These are phyloP conservation scores for Rhizomys pruinosus DNA, from an alignment of 2,113 vertebrate species.

Conservation along the genomic window DNA sequence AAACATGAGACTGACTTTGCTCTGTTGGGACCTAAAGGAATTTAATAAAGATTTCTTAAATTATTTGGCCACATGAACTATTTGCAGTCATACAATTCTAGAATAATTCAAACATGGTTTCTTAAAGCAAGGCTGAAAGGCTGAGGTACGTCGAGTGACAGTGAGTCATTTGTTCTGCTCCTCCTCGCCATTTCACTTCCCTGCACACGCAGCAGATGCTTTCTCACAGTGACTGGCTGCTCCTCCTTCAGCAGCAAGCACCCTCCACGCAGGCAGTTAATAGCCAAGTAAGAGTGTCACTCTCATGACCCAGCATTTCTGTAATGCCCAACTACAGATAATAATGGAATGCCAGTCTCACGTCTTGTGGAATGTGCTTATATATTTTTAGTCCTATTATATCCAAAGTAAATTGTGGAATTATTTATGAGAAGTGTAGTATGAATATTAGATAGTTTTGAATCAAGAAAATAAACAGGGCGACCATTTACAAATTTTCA, in stretches of 20 bases:
- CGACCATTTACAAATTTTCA: not conserved
- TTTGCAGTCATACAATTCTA: not conserved
- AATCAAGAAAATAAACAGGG: slow-evolving; percentile 35
- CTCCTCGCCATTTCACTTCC: not conserved
- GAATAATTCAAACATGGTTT: slow-evolving; percentile 17
- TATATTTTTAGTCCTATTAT: slow-evolving; percentile 4
- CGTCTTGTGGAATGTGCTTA: not conserved
- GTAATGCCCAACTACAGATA: slow-evolving; percentile 4
- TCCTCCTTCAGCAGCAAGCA: not conserved
- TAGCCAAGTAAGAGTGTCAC: not conserved
- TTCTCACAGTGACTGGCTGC: not conserved
- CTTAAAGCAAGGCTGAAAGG: not conserved
- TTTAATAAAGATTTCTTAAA: slow-evolving; percentile 28
- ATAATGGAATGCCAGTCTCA: not conserved
- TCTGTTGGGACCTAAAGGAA: not conserved
- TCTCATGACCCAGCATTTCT: not conserved
- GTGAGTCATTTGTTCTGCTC: not conserved
- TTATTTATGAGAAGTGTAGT: slow-evolving; percentile 15
- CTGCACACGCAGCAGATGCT: not conserved
- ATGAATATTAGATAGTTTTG: not conserved
- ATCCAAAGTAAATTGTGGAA: not conserved
- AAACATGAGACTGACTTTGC: slow-evolving; percentile 19
- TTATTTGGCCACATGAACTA: not conserved
- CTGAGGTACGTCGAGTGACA: accelerated
- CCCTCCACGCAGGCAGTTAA: not conserved